Evolutionary conservation across 2,113 vertebrate species (phyloP).

Genomic region (Phalacrocorax pelagicus): DNA sequence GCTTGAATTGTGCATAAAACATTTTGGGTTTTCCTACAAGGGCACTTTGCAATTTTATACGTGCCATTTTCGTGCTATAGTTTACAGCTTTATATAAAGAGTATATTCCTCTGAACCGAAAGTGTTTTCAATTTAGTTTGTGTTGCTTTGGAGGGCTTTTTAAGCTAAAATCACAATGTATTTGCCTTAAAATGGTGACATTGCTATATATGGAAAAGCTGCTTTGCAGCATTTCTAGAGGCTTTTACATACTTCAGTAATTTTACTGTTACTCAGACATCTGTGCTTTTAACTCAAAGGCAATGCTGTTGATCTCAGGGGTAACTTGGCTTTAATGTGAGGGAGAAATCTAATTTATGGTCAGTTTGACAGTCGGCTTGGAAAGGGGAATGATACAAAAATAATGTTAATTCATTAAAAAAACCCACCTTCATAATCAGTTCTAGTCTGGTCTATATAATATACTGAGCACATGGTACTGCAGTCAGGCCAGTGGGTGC

Average conservation of each 20-base stretch:
- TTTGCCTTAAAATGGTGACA: neutral
- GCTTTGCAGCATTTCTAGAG: conserved; percentile 8
- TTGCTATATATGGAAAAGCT: neutral
- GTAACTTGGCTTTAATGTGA: neutral
- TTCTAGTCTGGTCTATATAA: neutral
- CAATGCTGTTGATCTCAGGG: neutral
- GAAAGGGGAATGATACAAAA: neutral
- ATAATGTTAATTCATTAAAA: neutral
- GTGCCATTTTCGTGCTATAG: neutral
- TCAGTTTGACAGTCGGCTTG: neutral
- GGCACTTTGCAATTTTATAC: neutral
- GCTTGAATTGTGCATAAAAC: neutral
- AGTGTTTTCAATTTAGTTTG: conserved; percentile 18
- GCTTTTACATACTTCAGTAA: conserved; percentile 35
- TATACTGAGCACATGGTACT: neutral
- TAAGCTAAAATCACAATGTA: neutral
- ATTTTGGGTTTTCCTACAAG: neutral
- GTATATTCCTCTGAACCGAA: neutral
- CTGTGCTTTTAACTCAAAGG: conserved; percentile 15
- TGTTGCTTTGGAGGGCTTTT: conserved; percentile 9
- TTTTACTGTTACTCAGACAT: conserved; percentile 19
- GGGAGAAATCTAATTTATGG: neutral
- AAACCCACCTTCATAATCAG: neutral
- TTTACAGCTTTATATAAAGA: neutral
- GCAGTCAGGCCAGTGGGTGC: neutral